Conservation (phyloP, 2,888 invertebrate species). For the Arrhopalites spinosus region DNA sequence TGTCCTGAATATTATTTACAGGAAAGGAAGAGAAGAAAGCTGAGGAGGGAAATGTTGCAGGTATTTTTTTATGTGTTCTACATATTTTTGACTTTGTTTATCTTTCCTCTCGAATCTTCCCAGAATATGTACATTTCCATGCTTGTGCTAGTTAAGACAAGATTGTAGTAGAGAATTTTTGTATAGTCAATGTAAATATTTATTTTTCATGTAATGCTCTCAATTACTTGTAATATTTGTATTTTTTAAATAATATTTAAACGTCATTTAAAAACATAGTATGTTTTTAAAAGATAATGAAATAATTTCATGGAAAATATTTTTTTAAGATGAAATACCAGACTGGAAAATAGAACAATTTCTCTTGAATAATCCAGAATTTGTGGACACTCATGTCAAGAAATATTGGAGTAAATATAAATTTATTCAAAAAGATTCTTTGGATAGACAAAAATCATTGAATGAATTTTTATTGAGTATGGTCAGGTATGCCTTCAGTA, state of each 20-base stretch:
- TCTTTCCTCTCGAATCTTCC: too few species aligned
- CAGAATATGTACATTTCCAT: too few species aligned
- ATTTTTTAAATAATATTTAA: too few species aligned
- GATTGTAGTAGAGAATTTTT: too few species aligned
- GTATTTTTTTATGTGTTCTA: background rate
- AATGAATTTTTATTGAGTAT: constrained; percentile 79
- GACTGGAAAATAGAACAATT: constrained; percentile 62
- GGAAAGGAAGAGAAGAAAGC: constrained; percentile 29
- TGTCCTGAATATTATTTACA: too few species aligned
- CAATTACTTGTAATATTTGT: too few species aligned
- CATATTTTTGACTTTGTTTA: too few species aligned
- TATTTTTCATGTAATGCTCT: too few species aligned
- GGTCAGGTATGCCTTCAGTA: constrained; percentile 68
- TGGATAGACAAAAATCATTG: constrained; percentile 72
- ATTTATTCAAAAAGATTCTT: constrained; percentile 69
- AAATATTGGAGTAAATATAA: constrained; percentile 68
- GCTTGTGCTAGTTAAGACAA: too few species aligned
- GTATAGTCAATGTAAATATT: too few species aligned
- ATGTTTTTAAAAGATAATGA: background rate
- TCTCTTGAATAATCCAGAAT: constrained; percentile 68
- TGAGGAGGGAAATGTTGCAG: constrained; percentile 7
- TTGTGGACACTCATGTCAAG: constrained; percentile 69
- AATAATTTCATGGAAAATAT: background rate
- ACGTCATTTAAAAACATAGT: too few species aligned
- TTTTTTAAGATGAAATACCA: constrained; percentile 15